These are phyloP conservation scores for Micromesistius poutassou DNA, from an alignment of 2,797 vertebrate genomes.

Conservation along the genomic window DNA sequence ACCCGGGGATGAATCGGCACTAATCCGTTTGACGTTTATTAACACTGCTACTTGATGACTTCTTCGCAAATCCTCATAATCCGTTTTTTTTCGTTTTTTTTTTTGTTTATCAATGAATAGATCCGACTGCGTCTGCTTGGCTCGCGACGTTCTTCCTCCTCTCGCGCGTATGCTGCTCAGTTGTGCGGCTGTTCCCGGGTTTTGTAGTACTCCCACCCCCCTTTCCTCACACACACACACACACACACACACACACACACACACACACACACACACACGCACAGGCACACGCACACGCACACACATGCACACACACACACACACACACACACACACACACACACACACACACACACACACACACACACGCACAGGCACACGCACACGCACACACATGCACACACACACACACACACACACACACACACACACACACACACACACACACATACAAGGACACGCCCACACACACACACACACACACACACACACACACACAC, in stretches of 20 bases:
- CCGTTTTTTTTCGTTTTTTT: conserved; percentile 39
- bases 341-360: too few relatives aligned
- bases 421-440: not conserved
- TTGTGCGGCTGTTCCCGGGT: not conserved
- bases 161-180: not conserved
- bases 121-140: not conserved
- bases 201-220: not conserved
- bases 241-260: too few relatives aligned
- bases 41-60: conserved; percentile 28
- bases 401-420: not conserved
- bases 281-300: too few relatives aligned
- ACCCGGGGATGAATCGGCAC: conserved; percentile 27
- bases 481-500: too few relatives aligned
- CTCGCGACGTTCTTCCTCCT: not conserved
- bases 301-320: too few relatives aligned
- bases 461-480: too few relatives aligned
- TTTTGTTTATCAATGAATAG: not conserved
- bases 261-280: too few relatives aligned
- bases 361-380: too few relatives aligned
- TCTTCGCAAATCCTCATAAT: conserved; percentile 54
- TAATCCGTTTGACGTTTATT: conserved; percentile 40
- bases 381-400: too few relatives aligned
- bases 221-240: not conserved
- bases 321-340: too few relatives aligned
- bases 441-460: not conserved